Conservation (phyloP, 2,888 invertebrate genomes). For the Strigamia crassipes region DNA sequence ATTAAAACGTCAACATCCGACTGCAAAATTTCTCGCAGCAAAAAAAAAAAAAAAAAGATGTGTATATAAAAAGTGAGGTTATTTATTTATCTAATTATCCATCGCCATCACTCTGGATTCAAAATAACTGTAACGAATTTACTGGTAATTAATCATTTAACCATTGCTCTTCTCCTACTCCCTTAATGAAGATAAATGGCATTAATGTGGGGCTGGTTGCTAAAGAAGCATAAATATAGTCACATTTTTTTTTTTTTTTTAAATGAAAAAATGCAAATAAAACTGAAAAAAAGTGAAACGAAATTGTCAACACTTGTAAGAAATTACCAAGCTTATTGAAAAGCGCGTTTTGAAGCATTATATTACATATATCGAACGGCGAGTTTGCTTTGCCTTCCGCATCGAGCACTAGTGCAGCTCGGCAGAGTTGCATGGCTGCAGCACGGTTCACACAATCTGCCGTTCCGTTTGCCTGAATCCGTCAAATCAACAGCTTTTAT, state of each 20-base stretch:
- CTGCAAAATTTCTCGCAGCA: neutral
- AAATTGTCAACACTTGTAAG: neutral
- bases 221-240: slow-evolving; percentile 26
- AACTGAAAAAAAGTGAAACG: neutral
- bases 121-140: slow-evolving; percentile 42
- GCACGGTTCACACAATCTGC: slow-evolving; percentile 19
- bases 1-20: neutral
- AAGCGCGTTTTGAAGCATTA: neutral
- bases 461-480: slow-evolving; percentile 29
- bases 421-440: neutral
- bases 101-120: slow-evolving; percentile 38
- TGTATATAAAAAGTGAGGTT: neutral
- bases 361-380: slow-evolving; percentile 2
- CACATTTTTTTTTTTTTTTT: too few relatives aligned
- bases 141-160: slow-evolving; percentile 40
- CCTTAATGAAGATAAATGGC: slow-evolving; percentile 38
- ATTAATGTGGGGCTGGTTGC: slow-evolving; percentile 19
- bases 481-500: slow-evolving; percentile 16
- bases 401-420: neutral
- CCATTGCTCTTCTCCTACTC: slow-evolving; percentile 12
- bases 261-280: neutral
- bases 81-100: slow-evolving; percentile 42
- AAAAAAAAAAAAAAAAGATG: neutral
- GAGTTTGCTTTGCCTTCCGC: slow-evolving; percentile 4
- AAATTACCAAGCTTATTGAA: neutral